Evolutionary conservation across 2,113 vertebrate genomes (phyloP), one percentile per base, ranked within the genome.

Genomic region (Genyomyrus donnyi): DNA sequence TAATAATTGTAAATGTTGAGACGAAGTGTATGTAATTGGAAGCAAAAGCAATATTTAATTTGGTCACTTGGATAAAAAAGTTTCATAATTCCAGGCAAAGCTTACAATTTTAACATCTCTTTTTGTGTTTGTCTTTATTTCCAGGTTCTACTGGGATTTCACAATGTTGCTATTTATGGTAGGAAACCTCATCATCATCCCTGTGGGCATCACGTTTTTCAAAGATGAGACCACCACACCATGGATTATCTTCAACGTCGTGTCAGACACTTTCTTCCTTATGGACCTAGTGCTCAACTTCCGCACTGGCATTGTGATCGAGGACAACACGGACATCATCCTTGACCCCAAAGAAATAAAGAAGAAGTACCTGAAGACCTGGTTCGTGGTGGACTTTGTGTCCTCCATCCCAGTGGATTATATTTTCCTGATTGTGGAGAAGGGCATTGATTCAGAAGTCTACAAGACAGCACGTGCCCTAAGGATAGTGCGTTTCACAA

Each of bases 401-500:
- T 99, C 98, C 70, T 99, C 98, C 94, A 99, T 99, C 94, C 98
- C 98, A 0, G 98, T 99, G 97, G 98, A 99, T 97, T 99, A 99
- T 77, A 99, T 99, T 94, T 99, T 99, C 95, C 97, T 99, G 91
- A 99, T 99, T 6, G 98, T 99, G 94, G 98, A 99, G 95, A 97
- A 97, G 92, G 98, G 98, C 91, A 98, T 99, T 0, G 98, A 99
- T 96, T 99, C 98, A 0, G 98, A 99, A 95, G 97, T 99, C 74
- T 99, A 99, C 93, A 99, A 99, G 94, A 99, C 98, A 0, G 98
- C 98, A 0, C 97, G 98, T 0, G 98, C 98, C 1, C 95, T 99
- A 89, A 96, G 98, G 91, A 99, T 99, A 2, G 98, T 99, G 27
- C 97, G 98, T 19, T 99, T 99, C 93, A 98, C 98, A 92, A 99